Conservation (phyloP, 2,888 invertebrate species). For the Nasonia oneida region DNA sequence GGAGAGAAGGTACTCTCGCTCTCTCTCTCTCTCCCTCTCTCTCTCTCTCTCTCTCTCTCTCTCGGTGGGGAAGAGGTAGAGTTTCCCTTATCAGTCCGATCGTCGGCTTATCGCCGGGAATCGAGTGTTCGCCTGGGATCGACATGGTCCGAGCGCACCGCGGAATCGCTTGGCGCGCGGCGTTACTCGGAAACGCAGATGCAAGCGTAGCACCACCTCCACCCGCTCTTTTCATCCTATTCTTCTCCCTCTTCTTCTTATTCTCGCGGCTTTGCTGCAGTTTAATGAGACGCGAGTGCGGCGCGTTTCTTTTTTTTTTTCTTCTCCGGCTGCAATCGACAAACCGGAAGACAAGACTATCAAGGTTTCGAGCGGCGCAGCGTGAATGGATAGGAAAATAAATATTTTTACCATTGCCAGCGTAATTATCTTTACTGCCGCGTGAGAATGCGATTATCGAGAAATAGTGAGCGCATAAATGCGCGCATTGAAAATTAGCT, state of each 20-base stretch:
- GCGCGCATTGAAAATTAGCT: not conserved
- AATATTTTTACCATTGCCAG: not conserved
- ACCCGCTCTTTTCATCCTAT: not conserved
- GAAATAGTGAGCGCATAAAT: not conserved
- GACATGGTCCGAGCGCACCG: conserved; percentile 9
- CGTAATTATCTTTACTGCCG: not conserved
- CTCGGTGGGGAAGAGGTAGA: conserved; percentile 9
- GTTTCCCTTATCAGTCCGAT: conserved; percentile 41
- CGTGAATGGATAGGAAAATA: not conserved
- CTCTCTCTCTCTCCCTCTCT: no score
- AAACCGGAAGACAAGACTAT: conserved; percentile 27
- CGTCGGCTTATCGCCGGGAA: conserved; percentile 40
- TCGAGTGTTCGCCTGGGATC: conserved; percentile 38
- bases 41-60: not conserved
- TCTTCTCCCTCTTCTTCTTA: not conserved
- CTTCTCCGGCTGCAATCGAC: not conserved
- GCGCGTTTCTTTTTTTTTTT: not conserved
- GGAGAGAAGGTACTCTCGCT: no score
- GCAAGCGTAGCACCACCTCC: not conserved
- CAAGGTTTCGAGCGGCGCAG: not conserved
- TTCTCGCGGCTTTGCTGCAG: not conserved
- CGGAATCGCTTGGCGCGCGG: conserved; percentile 24
- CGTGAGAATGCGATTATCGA: not conserved
- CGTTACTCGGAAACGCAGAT: conserved; percentile 22
- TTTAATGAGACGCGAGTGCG: not conserved